A percentile compares a stretch with the other conserved stretches of the same genome.
These are phyloP conservation scores for Sakesphorus luctuosus DNA, from an alignment of 2,113 vertebrate genomes.

Conservation along the genomic window DNA sequence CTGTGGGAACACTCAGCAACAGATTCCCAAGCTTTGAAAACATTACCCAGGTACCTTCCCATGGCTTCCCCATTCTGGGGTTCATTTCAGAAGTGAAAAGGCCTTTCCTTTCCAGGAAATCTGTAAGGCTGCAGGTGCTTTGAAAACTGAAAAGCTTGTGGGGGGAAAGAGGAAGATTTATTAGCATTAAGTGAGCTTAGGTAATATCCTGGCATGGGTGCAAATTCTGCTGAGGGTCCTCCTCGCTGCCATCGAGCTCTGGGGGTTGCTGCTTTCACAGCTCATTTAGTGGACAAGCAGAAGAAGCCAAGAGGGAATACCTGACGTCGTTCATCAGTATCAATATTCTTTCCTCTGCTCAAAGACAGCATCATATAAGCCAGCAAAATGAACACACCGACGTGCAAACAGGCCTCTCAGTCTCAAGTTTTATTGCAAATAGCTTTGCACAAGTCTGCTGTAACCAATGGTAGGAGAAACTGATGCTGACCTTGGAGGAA, in stretches of 20 bases:
- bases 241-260: not conserved
- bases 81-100: not conserved
- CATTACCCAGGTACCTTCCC: conserved; percentile 7
- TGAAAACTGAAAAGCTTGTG: not conserved
- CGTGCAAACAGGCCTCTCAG: not conserved
- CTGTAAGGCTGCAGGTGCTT: not conserved
- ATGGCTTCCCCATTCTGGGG: not conserved
- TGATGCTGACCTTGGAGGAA: not conserved
- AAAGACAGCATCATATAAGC: not conserved
- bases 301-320: not conserved
- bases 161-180: not conserved
- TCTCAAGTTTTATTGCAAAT: not conserved
- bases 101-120: not conserved
- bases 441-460: not conserved
- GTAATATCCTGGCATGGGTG: conserved; percentile 17
- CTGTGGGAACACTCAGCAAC: not conserved
- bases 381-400: rapidly evolving
- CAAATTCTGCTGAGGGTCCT: not conserved
- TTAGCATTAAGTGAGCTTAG: not conserved
- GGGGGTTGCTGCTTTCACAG: not conserved
- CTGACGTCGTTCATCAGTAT: not conserved
- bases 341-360: not conserved
- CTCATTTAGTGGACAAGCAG: not conserved
- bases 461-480: not conserved
- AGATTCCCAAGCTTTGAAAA: conserved; percentile 1